A percentile compares a stretch with the other conserved stretches of the same genome.
phyloP scores from a whole-genome alignment of 1,140 invertebrate species.

The Lordiphosa clarofinis region DNA sequence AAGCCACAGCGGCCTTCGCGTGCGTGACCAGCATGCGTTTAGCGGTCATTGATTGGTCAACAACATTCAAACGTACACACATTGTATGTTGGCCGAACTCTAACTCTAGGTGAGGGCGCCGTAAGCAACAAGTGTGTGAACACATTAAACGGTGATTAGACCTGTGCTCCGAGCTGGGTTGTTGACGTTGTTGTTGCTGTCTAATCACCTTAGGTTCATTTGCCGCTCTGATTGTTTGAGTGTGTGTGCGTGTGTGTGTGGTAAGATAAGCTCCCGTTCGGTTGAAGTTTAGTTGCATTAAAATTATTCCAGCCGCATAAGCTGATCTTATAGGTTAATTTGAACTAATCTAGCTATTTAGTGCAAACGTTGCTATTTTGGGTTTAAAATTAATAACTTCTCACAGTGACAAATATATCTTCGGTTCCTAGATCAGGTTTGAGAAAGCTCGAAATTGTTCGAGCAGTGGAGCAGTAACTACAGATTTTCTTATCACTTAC shows the following conservation, averaged over 20 bases:
- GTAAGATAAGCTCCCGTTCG: constrained; percentile 37
- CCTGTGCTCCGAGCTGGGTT: constrained; percentile 31
- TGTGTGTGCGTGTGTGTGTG: constrained; percentile 26
- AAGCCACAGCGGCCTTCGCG: constrained; percentile 60
- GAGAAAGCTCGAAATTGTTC: too few species aligned
- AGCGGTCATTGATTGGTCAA: constrained; percentile 72
- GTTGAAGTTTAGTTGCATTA: constrained; percentile 39
- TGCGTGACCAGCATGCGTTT: constrained; percentile 72
- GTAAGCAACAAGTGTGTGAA: constrained; percentile 72
- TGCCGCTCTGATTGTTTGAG: constrained; percentile 5
- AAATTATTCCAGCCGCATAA: constrained; percentile 20
- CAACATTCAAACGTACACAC: constrained; percentile 4
- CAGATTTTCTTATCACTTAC: too few species aligned
- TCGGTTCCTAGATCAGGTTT: too few species aligned
- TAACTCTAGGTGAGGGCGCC: constrained; percentile 51
- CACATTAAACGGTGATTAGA: constrained; percentile 74
- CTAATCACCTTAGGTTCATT: constrained; percentile 15
- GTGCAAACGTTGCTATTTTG: too few species aligned
- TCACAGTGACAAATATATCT: too few species aligned
- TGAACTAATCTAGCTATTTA: too few species aligned
- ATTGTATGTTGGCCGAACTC: not conserved
- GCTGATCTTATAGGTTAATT: constrained; percentile 14
- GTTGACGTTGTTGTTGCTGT: constrained; percentile 15
- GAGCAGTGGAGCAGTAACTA: too few species aligned
- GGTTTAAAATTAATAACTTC: too few species aligned